Base-by-base conservation (phyloP, 2,888 invertebrate species). In the Atrina japonica region DNA sequence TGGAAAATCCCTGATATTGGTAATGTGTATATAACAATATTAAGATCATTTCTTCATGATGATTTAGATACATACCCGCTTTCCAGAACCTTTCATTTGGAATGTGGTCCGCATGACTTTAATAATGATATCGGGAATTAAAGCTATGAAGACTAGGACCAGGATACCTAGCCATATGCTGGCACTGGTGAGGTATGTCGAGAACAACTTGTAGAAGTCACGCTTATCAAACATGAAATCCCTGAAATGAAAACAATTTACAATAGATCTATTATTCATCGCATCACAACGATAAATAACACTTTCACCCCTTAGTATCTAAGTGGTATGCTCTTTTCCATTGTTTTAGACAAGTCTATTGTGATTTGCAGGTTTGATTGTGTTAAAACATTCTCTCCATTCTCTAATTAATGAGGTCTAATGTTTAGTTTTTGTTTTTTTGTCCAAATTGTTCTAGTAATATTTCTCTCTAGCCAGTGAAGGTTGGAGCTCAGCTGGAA, bases 71-170 rank as follows among this genome's bases (percentile, higher is more conserved):
- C 50, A 50, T 70, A 77, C 76, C 56, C 65, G 55, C 53, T 47
- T 56, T 29, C n/a, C 65, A 66, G 35, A 47, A 40, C 40, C 64
- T 41, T 63, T 73, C 25, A 47, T 63, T 25, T 45, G 71, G 52
- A 25, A 65, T 43, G 40, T 49, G 67, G 74, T 86, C 86, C 21
- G 64, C 58, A 70, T 75, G 64, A 76, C 76, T 45, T 85, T 71
- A 9, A 83, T 60, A 6, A 88, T 29, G 45, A 89, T 59, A 70
- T 90, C 90, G 1, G 89, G 89, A 11, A 89, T 63, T 1, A 89
- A 77, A 6, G 88, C 86, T 0, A 84, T 64, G 14, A 85, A 63
- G 1, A 83, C 74, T 23, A 89, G 72, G 25, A 88, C 50, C 2
- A 89, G 23, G 27, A 86, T 75, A 9, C 79, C 69, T 5, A 89